Conservation (phyloP, 2,888 invertebrate species). For the Imbricaverruca yamaguchii region DNA sequence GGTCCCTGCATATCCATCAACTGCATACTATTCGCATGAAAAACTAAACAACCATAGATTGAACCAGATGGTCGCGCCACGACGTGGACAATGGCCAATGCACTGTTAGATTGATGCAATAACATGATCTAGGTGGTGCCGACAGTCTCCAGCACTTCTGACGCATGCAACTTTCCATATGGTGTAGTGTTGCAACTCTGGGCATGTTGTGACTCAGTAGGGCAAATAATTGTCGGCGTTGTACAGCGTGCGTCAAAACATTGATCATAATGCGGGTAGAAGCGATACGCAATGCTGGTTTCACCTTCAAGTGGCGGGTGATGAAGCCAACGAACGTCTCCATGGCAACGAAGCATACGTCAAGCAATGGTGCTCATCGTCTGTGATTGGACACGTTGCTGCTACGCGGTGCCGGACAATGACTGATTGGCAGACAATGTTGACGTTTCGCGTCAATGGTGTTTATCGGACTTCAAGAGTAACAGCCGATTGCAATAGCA, state of each 20-base stretch:
- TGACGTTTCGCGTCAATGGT: neutral
- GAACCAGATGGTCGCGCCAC: too few relatives aligned
- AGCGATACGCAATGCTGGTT: neutral
- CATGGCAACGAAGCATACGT: too few relatives aligned
- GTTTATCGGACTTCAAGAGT: neutral
- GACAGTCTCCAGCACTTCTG: too few relatives aligned
- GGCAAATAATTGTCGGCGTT: neutral
- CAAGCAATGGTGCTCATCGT: neutral
- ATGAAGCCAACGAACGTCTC: too few relatives aligned
- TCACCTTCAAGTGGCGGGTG: too few relatives aligned
- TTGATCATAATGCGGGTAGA: neutral
- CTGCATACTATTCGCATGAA: too few relatives aligned
- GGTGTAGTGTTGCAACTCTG: neutral
- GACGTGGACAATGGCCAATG: too few relatives aligned
- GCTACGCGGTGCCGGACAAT: neutral
- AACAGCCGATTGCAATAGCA: neutral
- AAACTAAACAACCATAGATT: too few relatives aligned
- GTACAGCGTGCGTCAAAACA: neutral
- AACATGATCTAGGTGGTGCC: too few relatives aligned
- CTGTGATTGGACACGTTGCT: slow-evolving; percentile 11
- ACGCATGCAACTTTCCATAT: too few relatives aligned
- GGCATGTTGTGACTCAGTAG: neutral
- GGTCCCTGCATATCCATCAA: too few relatives aligned
- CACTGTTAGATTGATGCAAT: too few relatives aligned
- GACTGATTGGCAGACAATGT: neutral